These are phyloP conservation scores for Graphium colonna DNA, from an alignment of 2,888 invertebrate species.

Conservation along the genomic window DNA sequence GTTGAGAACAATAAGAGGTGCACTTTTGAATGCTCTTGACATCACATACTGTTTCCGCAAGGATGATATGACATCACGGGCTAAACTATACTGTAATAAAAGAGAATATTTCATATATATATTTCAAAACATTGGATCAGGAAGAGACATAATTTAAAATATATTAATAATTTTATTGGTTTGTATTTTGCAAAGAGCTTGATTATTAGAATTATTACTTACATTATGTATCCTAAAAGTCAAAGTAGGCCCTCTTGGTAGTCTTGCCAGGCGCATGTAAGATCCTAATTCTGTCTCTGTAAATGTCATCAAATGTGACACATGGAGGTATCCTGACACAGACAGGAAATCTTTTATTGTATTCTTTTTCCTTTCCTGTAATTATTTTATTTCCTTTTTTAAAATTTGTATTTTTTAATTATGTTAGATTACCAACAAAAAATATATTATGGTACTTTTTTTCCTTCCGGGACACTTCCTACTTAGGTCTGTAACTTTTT, in stretches of 20 bases:
- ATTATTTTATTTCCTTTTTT: too few species aligned
- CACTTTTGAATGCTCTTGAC: conserved; percentile 90
- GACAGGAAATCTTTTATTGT: conserved; percentile 97
- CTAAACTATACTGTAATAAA: conserved; percentile 83
- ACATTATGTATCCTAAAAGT: conserved; percentile 88
- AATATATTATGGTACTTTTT: too few species aligned
- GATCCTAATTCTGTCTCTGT: conserved; percentile 91
- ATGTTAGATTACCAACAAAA: too few species aligned
- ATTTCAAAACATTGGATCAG: background rate
- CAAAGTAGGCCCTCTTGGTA: conserved; percentile 96
- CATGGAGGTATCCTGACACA: conserved; percentile 94
- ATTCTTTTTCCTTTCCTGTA: conserved; percentile 91
- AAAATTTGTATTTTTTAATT: too few species aligned
- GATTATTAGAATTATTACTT: conserved; percentile 32
- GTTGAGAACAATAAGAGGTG: conserved; percentile 94
- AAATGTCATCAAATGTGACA: conserved; percentile 94
- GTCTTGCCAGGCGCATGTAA: conserved; percentile 90
- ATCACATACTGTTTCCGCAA: conserved; percentile 91
- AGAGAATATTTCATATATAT: background rate
- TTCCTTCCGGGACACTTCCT: too few species aligned
- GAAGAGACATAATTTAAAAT: too few species aligned
- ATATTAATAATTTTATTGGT: too few species aligned
- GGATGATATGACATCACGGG: conserved; percentile 92
- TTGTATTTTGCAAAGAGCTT: background rate
- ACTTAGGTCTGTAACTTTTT: too few species aligned